Conservation (phyloP, 1,140 invertebrate genomes). For the Brachionus asplanchnoidis region DNA sequence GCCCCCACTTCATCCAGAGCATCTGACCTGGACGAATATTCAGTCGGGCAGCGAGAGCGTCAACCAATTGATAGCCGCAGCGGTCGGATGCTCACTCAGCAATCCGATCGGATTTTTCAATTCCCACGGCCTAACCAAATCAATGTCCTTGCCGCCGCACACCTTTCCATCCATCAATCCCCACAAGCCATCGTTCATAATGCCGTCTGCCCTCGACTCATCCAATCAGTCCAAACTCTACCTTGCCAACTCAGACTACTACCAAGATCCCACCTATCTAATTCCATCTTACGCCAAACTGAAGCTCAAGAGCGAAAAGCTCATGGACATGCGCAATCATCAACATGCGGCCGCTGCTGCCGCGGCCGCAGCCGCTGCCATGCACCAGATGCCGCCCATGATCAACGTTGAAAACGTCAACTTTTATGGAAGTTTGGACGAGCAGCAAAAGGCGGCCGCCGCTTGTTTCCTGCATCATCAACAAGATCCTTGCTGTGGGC, state of each 20-base stretch:
- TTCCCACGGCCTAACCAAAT: not conserved
- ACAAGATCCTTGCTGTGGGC: not conserved
- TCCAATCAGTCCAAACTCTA: not conserved
- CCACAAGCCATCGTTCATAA: not conserved
- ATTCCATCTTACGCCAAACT: not conserved
- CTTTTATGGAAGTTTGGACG: constrained; percentile 12
- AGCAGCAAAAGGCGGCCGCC: not conserved
- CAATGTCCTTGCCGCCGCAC: not conserved
- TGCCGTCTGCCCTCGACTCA: not conserved
- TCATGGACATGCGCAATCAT: not conserved
- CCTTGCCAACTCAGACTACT: not conserved
- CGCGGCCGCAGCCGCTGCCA: not conserved
- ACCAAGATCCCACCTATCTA: not conserved
- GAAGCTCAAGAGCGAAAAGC: constrained; percentile 28
- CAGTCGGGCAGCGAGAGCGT: not conserved
- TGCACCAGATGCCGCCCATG: constrained; percentile 10
- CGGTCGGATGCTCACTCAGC: not conserved
- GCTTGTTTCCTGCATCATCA: not conserved
- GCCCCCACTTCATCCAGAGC: not conserved
- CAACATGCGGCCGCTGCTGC: not conserved
- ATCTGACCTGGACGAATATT: not conserved
- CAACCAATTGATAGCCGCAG: not conserved
- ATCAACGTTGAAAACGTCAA: constrained; percentile 33
- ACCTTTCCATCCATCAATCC: not conserved
- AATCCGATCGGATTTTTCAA: constrained; percentile 8